These are phyloP conservation scores for Emydura subglobosa DNA, from an alignment of 2,113 vertebrate species.

Conservation along the genomic window DNA sequence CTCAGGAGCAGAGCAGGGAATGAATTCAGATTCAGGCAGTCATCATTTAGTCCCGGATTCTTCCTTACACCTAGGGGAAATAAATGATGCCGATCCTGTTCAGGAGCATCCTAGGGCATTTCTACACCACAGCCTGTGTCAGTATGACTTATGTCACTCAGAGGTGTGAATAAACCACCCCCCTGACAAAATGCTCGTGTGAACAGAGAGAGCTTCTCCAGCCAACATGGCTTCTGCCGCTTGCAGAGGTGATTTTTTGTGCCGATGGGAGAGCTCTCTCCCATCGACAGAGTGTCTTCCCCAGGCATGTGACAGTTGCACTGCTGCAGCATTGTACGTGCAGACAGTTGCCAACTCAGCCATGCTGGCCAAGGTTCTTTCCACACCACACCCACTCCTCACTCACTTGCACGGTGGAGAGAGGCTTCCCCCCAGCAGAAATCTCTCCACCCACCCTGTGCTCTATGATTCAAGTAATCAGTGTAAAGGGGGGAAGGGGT, in stretches of 20 bases:
- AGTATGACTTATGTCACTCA: no score
- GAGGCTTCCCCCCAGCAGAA: background rate
- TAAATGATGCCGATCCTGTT: background rate
- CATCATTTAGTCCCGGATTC: background rate
- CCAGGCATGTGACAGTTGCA: no score
- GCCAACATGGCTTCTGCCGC: no score
- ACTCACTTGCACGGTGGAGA: background rate
- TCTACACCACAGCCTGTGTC: no score
- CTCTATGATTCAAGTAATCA: background rate
- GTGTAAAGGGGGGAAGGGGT: background rate
- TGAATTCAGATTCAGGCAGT: background rate
- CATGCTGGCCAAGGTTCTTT: background rate
- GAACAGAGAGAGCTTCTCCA: no score
- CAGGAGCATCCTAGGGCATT: background rate
- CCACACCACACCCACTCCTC: background rate
- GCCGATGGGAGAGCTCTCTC: no score
- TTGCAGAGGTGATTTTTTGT: no score
- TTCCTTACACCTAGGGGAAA: background rate
- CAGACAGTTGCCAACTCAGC: background rate
- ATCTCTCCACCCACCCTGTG: background rate
- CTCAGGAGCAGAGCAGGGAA: background rate
- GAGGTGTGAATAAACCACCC: no score
- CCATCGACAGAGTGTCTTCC: no score
- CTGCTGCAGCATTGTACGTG: no score
- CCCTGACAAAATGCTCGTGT: no score